These are phyloP conservation scores for Siphamia tubifer DNA, from an alignment of 2,113 vertebrate genomes.

Conservation along the genomic window DNA sequence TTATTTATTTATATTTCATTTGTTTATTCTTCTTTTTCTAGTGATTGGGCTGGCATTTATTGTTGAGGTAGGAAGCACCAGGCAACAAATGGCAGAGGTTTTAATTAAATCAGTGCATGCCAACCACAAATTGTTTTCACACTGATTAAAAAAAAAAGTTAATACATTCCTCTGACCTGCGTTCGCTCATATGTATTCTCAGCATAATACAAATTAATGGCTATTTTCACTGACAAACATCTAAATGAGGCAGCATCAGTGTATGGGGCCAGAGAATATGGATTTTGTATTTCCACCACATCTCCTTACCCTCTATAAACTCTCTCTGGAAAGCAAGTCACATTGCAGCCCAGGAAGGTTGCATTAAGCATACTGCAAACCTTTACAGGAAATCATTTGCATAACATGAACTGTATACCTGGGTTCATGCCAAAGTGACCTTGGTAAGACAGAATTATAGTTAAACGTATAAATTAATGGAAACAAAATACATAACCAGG, in stretches of 20 bases:
- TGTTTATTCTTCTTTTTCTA: too few relatives aligned
- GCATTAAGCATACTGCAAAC: slow-evolving; percentile 20
- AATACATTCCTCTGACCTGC: neutral
- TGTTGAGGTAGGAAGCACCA: too few relatives aligned
- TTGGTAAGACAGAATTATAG: slow-evolving; percentile 12
- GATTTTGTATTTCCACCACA: slow-evolving; percentile 37
- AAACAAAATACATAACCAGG: neutral
- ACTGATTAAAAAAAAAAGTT: neutral
- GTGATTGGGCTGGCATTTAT: too few relatives aligned
- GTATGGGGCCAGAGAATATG: neutral
- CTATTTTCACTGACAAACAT: slow-evolving; percentile 5
- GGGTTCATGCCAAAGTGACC: slow-evolving; percentile 51
- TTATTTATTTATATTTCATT: too few relatives aligned
- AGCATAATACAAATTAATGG: slow-evolving; percentile 6
- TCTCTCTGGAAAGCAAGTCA: slow-evolving; percentile 15
- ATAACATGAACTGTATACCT: slow-evolving; percentile 21
- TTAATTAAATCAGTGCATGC: too few relatives aligned
- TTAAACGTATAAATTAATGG: slow-evolving; percentile 16
- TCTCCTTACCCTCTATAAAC: slow-evolving; percentile 19
- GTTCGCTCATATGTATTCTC: slow-evolving; percentile 10
- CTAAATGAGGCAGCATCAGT: neutral
- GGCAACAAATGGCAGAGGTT: too few relatives aligned
- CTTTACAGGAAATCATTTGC: slow-evolving; percentile 43
- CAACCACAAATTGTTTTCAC: too few relatives aligned
- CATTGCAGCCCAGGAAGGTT: slow-evolving; percentile 30